Evolutionary conservation across 2,888 invertebrate species (phyloP).

Genomic region (Lepas anatifera): DNA sequence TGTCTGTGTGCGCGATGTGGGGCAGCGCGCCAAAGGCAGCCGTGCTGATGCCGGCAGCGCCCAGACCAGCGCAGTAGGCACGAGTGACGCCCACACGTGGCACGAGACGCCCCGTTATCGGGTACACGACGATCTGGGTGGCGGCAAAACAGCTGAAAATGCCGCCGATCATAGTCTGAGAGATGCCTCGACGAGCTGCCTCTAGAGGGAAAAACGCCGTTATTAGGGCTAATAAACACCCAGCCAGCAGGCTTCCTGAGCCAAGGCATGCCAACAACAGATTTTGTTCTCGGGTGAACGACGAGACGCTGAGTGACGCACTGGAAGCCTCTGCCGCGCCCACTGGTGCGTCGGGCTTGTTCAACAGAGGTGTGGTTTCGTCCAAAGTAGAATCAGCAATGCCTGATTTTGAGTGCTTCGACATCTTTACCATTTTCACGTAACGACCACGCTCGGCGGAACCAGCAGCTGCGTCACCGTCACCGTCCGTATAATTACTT

Average conservation of each 20-base stretch:
- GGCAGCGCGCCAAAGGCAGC: conserved; percentile 47
- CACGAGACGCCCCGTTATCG: not conserved
- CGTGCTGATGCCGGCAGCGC: not conserved
- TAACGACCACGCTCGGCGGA: no score
- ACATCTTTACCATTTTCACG: no score
- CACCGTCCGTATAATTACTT: no score
- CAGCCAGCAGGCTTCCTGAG: not conserved
- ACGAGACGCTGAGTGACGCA: no score
- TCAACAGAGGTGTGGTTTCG: no score
- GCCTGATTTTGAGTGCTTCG: no score
- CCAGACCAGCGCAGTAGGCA: not conserved
- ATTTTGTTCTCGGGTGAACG: no score
- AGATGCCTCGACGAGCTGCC: not conserved
- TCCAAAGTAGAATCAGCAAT: no score
- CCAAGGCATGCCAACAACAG: not conserved
- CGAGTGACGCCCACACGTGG: not conserved
- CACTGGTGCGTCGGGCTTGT: no score
- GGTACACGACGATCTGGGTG: not conserved
- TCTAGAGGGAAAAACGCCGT: conserved; percentile 5
- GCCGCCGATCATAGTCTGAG: not conserved
- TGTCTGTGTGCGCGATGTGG: conserved; percentile 45
- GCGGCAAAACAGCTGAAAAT: conserved; percentile 8
- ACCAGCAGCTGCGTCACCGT: no score
- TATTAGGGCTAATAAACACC: not conserved
- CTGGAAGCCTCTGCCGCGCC: no score